Conservation (phyloP, 2,113 vertebrate species). For the Ictalurus punctatus region DNA sequence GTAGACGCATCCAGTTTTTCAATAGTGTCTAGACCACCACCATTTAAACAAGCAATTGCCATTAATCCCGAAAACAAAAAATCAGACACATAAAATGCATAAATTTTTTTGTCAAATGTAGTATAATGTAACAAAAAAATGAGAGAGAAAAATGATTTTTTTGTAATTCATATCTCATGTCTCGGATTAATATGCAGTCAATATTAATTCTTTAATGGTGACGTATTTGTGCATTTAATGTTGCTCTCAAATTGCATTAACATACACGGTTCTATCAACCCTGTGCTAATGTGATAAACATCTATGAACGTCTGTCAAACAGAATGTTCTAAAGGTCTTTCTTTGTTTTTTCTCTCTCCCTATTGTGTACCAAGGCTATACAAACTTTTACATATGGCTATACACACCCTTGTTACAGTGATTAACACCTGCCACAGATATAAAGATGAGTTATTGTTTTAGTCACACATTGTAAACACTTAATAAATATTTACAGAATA, state of each 20-base stretch:
- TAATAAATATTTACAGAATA: not conserved
- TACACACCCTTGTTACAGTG: not conserved
- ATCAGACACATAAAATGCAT: not conserved
- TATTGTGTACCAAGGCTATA: not conserved
- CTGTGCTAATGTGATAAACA: not conserved
- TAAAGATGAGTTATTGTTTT: not conserved
- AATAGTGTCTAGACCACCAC: not conserved
- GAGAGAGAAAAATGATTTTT: not conserved
- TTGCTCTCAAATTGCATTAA: not conserved
- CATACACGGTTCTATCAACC: not conserved
- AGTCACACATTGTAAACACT: not conserved
- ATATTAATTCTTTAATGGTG: not conserved
- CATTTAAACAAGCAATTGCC: not conserved
- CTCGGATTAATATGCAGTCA: not conserved
- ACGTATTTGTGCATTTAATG: not conserved
- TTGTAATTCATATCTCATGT: not conserved
- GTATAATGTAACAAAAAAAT: not conserved
- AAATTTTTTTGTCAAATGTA: not conserved
- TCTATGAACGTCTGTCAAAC: not conserved
- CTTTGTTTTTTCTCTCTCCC: not conserved
- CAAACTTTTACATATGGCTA: not conserved
- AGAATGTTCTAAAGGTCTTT: not conserved
- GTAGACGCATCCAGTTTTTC: not conserved
- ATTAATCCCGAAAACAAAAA: not conserved
- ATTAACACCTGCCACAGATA: not conserved